Evolutionary conservation across 2,797 vertebrate species (phyloP).

Genomic region (Enteromius argenteus): DNA sequence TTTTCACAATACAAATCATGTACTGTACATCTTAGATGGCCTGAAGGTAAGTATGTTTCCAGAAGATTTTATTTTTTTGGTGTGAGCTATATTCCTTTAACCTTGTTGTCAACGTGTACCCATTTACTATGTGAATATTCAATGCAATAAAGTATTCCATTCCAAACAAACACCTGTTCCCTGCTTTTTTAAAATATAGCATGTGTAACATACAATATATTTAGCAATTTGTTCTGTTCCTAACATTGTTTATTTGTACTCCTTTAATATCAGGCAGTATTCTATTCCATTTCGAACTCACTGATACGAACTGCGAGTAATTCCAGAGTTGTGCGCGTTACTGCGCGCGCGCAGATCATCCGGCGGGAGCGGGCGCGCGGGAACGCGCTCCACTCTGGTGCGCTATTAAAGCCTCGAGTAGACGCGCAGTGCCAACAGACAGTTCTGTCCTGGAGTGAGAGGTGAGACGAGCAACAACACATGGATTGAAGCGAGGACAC

Average conservation of each 20-base stretch:
- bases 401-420: slow-evolving; percentile 50
- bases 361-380: no score
- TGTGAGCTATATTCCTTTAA: background rate
- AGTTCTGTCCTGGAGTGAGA: slow-evolving; percentile 22
- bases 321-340: slow-evolving; percentile 32
- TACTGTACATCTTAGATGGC: no score
- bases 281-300: no score
- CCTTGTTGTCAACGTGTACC: background rate
- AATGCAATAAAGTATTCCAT: background rate
- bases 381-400: background rate
- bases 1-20: no score
- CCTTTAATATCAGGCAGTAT: background rate
- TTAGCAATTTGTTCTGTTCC: background rate
- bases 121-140: background rate
- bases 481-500: slow-evolving; percentile 11
- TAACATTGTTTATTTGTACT: background rate
- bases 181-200: background rate
- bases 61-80: background rate
- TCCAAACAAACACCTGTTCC: background rate
- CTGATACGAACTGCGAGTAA: slow-evolving; percentile 8
- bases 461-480: background rate
- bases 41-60: background rate
- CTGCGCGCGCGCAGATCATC: background rate
- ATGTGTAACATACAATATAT: background rate
- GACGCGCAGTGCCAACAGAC: slow-evolving; percentile 35